Base-by-base conservation (phyloP, 2,797 vertebrate species). In the Champsocephalus gunnari region DNA sequence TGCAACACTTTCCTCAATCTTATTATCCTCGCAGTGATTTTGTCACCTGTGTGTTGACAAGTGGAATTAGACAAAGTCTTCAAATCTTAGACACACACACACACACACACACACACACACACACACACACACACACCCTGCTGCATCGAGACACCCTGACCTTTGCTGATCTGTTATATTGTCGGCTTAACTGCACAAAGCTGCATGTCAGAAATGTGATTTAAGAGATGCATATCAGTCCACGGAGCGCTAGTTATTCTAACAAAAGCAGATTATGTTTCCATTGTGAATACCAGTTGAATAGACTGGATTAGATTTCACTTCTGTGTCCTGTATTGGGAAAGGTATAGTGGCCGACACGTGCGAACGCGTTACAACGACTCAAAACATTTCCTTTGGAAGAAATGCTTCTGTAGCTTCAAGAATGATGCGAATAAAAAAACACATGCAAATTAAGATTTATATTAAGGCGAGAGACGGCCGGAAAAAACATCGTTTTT, bases 1-100 rank as follows among this genome's bases (percentile, higher is more conserved):
- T 94, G 87, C 90, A 92, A 93, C 93, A 92, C 93, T 90, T 92
- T 87, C 80, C 82, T 83, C 88, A 82, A 87, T 88, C 89, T 79
- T 88, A 92, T 91, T 88, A 90, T 72, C 68, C 51, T 58, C 65
- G 7, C 66, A 19, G 69, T 45, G 48, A 83, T 88, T 88, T 83
- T 84, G 79, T 82, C 80, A 86, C 87, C 85, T 75, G 78, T 66
- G 73, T 85, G 87, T 84, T 82, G 86, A 92, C 88, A 85, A 83
- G 86, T 61, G 68, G 81, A 84, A 86, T 90, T 83, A 90, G 75
- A 83, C 80, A 60, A 79, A 82, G 82, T 79, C 76, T 88, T 84
- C 82, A 77, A 79, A 85, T 28, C 28, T 28, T 4, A 28, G 57
- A 5, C 24, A 13, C 48, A 11, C 68, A 34, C 34, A 8, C 5